Base-by-base conservation (phyloP, 2,888 invertebrate genomes). In the Acleris holmiana region DNA sequence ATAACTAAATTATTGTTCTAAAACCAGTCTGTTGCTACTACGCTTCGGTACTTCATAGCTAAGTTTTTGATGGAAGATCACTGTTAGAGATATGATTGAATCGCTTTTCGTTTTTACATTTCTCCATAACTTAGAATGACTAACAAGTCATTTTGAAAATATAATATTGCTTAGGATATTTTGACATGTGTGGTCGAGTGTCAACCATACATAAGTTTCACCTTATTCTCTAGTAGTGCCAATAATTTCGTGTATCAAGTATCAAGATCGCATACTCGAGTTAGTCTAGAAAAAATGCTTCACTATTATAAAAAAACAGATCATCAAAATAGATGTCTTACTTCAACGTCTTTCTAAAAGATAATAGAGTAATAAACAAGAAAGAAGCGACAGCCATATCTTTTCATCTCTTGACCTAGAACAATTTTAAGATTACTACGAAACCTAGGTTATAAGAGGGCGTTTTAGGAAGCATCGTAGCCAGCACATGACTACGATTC, bases 401-500 rank as follows among this genome's bases (percentile, higher is more conserved):
- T 13, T 35, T 35, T 35, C 35, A 35, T 35, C 13, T 13, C 13
- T 3, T 35, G 35, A 35, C 35, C 35, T 35, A 35, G 35, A 35
- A 13, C 4, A 35, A 13, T 10, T 35, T 35, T 35, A 35, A 10
- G 13, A 13, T 44, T 44, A 44, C 15, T n/a, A 44, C 17, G n/a
- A 44, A 1, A 13, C 53, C 48, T 49, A 51, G 59, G 59, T 62
- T 63, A 56, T 61, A 51, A 15, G 44, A 65, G 65, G 65, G 65
- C 65, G 59, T 65, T 60, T 49, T 59, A 55, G 41, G 25, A 53
- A 44, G 50, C 44, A 61, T 51, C 50, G 55, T 61, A 61, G 68
- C 23, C 54, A 74, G 73, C 79, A 77, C 75, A 77, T 74, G 73
- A 69, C 66, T 56, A 76, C 61, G 72, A 77, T 75, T 73, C 85